Evolutionary conservation across 2,888 invertebrate species (phyloP), one percentile per base, ranked within the genome.

Genomic region (Morpho achilles): DNA sequence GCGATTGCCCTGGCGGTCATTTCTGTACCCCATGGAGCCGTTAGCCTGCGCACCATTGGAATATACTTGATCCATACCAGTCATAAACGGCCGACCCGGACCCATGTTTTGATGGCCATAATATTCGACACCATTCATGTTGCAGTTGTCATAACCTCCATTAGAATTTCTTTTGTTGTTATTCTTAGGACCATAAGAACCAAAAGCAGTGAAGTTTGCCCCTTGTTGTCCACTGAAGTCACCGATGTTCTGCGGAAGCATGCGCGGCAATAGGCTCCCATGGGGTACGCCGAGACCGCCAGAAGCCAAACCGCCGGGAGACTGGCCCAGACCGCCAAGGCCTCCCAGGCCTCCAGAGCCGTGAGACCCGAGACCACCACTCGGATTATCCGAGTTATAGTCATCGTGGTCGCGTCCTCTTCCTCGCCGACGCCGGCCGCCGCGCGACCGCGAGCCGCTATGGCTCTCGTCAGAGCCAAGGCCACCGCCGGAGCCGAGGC

Each of bases 1-100:
- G 79, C 84, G 88, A 79, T 86, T 84, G 77, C 87, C 86, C 88
- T 87, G 90, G 87, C 90, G 90, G 89, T 87, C 86, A 69, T 82
- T 82, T 76, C 76, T 76, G 82, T 87, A 87, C 87, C 89, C 89
- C 89, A 85, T 77, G 80, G 87, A 85, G 82, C 88, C 87, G 74
- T 84, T 82, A 63, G 81, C 80, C 83, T 70, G 77, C 82, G 82
- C 82, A 74, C 75, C 74, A 62, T 75, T 78, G 68, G 72, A 71
- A 72, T 77, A 76, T 60, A 68, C 74, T 66, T 74, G 80, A 52
- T 77, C 75, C 75, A 77, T 71, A 67, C 75, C 74, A 62, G 71
- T 68, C 60, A 74, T 75, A 58, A 73, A 77, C 7, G 86, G 83
- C 71, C 84, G 76, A 58, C 84, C 87, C 8, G 82, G 83, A 50